These are phyloP conservation scores for Augochlora pura DNA, from an alignment of 1,140 invertebrate species.

Conservation along the genomic window DNA sequence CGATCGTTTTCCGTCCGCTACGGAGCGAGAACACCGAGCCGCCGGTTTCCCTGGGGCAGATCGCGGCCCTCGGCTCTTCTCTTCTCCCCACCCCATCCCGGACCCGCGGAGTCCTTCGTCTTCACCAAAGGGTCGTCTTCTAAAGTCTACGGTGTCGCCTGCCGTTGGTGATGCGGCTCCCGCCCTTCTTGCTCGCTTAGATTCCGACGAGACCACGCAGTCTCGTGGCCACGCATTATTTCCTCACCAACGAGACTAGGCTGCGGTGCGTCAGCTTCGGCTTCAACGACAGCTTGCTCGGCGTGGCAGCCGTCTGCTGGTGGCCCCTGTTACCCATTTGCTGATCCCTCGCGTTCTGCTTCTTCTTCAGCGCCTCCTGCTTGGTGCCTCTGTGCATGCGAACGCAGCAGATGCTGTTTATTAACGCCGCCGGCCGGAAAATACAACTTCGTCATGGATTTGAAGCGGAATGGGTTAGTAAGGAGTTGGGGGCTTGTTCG, in stretches of 20 bases:
- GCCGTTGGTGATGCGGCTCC: neutral
- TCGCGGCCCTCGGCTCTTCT: too few relatives aligned
- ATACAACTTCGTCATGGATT: slow-evolving; percentile 29
- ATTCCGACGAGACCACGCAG: slow-evolving; percentile 63
- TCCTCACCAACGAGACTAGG: slow-evolving; percentile 69
- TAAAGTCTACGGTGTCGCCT: neutral
- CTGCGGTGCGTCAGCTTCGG: slow-evolving; percentile 70
- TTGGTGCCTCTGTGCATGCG: slow-evolving; percentile 76
- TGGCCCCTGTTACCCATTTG: slow-evolving; percentile 55
- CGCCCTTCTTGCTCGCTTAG: slow-evolving; percentile 26
- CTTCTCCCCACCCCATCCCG: too few relatives aligned
- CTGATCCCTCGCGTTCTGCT: slow-evolving; percentile 59
- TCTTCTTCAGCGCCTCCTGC: slow-evolving; percentile 75
- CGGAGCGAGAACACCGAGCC: neutral
- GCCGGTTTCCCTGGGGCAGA: too few relatives aligned
- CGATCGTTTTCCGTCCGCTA: neutral
- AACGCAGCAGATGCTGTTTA: slow-evolving; percentile 53
- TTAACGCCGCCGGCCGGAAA: slow-evolving; percentile 26
- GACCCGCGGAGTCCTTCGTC: too few relatives aligned
- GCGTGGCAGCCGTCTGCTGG: slow-evolving; percentile 47
- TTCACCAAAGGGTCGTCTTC: too few relatives aligned
- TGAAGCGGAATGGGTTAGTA: neutral
- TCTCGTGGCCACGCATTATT: slow-evolving; percentile 69
- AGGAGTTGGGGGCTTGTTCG: too few relatives aligned
- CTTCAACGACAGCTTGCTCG: slow-evolving; percentile 62